These are phyloP conservation scores for Xiphophorus maculatus DNA, from an alignment of 2,113 vertebrate species.

Conservation along the genomic window DNA sequence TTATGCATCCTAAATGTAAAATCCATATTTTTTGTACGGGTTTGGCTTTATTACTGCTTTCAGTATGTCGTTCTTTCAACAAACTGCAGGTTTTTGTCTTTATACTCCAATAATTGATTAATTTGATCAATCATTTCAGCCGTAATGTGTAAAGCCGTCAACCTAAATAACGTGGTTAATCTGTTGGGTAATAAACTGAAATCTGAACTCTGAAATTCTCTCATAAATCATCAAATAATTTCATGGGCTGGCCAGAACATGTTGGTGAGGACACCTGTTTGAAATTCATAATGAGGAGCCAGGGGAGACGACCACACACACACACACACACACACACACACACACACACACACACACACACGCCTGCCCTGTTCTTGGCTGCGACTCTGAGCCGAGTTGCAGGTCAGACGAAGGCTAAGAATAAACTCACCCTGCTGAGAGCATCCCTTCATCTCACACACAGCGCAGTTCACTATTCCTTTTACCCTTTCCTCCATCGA, in stretches of 20 bases:
- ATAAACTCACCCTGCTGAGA: conserved; percentile 57
- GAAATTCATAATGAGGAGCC: conserved; percentile 63
- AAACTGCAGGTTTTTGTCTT: too few relatives aligned
- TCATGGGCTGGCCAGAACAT: conserved; percentile 12
- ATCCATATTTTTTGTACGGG: too few relatives aligned
- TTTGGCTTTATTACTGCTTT: too few relatives aligned
- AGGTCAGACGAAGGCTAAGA: conserved; percentile 62
- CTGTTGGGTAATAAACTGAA: neutral
- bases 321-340: conserved; percentile 5
- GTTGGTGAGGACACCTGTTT: conserved; percentile 61
- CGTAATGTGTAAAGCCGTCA: neutral
- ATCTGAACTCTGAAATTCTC: neutral
- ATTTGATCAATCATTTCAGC: too few relatives aligned
- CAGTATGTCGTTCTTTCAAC: too few relatives aligned
- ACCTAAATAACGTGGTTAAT: neutral
- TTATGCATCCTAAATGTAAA: too few relatives aligned
- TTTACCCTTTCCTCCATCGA: conserved; percentile 13
- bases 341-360: conserved; percentile 9
- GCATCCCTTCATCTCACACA: conserved; percentile 1
- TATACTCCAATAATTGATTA: too few relatives aligned
- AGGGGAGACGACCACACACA: conserved; percentile 57
- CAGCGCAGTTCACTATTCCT: conserved; percentile 8
- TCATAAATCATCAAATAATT: neutral
- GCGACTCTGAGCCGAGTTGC: conserved; percentile 36
- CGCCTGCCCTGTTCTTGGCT: conserved; percentile 38